Evolutionary conservation across 2,797 vertebrate genomes (phyloP).

Genomic region (Melopsittacus undulatus): DNA sequence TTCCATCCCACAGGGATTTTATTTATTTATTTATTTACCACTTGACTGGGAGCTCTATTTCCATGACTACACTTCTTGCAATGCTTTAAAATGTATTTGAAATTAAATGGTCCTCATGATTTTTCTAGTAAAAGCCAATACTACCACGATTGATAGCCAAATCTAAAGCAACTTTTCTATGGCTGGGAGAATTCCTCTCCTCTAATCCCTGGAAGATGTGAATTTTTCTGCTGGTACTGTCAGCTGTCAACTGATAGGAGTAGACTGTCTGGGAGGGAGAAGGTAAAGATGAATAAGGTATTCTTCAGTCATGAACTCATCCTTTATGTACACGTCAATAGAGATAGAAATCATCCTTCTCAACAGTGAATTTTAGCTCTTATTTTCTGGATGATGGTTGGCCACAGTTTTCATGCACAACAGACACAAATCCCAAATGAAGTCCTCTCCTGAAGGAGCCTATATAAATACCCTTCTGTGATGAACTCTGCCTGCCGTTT

Average conservation of each 20-base stretch:
- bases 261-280: background rate
- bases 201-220: background rate
- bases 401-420: background rate
- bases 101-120: background rate
- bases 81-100: background rate
- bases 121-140: background rate
- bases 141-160: background rate
- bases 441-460: background rate
- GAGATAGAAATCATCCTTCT: background rate
- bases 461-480: background rate
- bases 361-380: background rate
- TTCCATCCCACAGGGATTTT: background rate
- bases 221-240: background rate
- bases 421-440: background rate
- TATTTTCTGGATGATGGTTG: background rate
- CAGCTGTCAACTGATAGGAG: background rate
- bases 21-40: background rate
- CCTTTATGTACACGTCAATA: background rate
- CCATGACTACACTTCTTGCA: background rate
- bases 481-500: background rate
- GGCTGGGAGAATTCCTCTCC: background rate
- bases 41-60: background rate
- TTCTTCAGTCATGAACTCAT: background rate
- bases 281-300: background rate
- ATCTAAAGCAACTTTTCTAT: constrained; percentile 10